phyloP scores from a whole-genome alignment of 1,140 invertebrate species.

The Orius laevigatus region DNA sequence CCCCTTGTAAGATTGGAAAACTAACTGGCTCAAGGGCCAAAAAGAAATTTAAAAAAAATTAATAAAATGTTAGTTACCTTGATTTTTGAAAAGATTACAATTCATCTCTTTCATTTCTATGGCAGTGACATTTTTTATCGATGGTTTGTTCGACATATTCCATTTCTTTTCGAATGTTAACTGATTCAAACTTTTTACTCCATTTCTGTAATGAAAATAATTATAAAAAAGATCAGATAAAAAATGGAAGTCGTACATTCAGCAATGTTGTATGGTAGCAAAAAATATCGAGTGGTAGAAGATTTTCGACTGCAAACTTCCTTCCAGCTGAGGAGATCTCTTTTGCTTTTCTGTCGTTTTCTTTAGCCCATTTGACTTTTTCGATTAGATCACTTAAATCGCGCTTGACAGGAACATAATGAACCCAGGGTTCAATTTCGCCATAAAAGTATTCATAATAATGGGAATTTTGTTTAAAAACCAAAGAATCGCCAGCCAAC shows the following conservation, averaged over 20 bases:
- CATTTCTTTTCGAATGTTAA: constrained; percentile 50
- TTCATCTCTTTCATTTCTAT: constrained; percentile 22
- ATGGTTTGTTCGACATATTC: constrained; percentile 49
- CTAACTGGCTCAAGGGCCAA: too few relatives aligned
- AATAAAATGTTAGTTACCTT: too few relatives aligned
- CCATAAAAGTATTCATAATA: constrained; percentile 93
- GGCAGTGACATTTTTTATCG: constrained; percentile 33
- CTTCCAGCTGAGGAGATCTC: constrained; percentile 54
- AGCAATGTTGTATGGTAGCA: constrained; percentile 79
- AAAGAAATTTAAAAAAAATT: too few relatives aligned
- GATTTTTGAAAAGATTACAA: constrained; percentile 13
- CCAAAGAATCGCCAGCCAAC: constrained; percentile 64
- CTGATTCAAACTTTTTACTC: constrained; percentile 46
- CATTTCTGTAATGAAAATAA: constrained; percentile 49
- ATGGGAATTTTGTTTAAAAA: constrained; percentile 82
- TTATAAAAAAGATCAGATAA: constrained; percentile 15
- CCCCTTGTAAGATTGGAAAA: too few relatives aligned
- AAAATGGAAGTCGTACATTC: constrained; percentile 33
- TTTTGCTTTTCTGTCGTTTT: constrained; percentile 55
- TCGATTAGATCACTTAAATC: constrained; percentile 70
- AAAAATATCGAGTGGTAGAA: constrained; percentile 71
- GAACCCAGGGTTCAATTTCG: constrained; percentile 51
- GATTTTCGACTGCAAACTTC: constrained; percentile 56
- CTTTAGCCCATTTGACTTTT: constrained; percentile 60
- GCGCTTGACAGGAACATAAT: constrained; percentile 69